A percentile compares a stretch with the other conserved stretches of the same genome.
Evolutionary conservation across 2,797 vertebrate genomes (phyloP).

Genomic region (Cygnus olor): DNA sequence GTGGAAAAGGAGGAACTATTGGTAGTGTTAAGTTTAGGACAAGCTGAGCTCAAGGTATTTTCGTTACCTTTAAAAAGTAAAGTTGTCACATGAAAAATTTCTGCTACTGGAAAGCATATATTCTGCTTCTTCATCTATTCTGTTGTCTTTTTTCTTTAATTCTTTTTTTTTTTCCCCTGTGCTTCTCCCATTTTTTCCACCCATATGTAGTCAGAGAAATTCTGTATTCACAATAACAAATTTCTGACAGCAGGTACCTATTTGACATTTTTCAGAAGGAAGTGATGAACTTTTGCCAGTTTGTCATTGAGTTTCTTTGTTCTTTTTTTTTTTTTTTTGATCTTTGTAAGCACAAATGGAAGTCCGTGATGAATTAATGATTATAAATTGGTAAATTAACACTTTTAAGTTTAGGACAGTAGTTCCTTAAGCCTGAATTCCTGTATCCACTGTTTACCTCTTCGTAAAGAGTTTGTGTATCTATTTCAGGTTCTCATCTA

Average conservation of each 20-base stretch:
- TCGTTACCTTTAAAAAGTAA: neutral
- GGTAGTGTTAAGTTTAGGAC: neutral
- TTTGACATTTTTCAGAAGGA: neutral
- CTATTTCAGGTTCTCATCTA: conserved; percentile 91
- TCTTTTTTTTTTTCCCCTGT: neutral
- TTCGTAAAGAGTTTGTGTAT: neutral
- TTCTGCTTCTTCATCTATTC: neutral
- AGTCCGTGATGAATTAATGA: neutral
- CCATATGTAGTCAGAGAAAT: neutral
- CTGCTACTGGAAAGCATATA: neutral
- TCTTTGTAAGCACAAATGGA: neutral
- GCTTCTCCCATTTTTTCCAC: neutral
- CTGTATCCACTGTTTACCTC: neutral
- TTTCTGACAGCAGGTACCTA: neutral
- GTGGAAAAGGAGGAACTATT: neutral
- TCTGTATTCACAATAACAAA: neutral
- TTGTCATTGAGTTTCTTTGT: neutral
- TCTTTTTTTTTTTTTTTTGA: neutral
- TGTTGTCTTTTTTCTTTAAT: neutral
- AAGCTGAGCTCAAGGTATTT: neutral
- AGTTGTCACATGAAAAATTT: neutral
- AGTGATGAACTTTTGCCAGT: neutral
- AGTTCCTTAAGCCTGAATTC: neutral
- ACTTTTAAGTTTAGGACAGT: neutral
- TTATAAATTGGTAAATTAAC: neutral